Percentiles rank a stretch among this genome's conserved stretches.
Evolutionary conservation across 2,797 vertebrate genomes (phyloP).

Genomic region (Sebastes iracundus): DNA sequence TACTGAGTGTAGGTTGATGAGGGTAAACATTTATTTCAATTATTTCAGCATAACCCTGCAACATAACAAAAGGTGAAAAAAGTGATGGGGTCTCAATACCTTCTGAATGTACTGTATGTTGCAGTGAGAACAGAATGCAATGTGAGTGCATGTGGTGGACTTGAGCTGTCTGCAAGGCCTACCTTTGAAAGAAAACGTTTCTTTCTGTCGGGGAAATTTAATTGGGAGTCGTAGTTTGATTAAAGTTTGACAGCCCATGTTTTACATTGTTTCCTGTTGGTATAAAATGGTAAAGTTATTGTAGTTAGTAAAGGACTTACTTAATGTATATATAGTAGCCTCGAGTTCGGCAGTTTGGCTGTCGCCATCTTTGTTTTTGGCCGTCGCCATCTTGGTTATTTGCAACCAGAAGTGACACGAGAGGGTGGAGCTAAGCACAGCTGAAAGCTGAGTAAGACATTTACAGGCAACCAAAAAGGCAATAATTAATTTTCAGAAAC

Average conservation of each 20-base stretch:
- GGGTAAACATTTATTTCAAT: background rate
- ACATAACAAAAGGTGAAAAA: background rate
- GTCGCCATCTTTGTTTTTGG: too few species aligned
- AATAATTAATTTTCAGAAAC: too few species aligned
- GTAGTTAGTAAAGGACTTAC: background rate
- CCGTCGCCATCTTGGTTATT: too few species aligned
- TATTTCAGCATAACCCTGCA: background rate
- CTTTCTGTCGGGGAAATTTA: background rate
- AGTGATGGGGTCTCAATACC: background rate
- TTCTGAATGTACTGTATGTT: background rate
- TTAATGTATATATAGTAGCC: background rate
- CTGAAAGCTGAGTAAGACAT: too few species aligned
- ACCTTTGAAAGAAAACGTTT: background rate
- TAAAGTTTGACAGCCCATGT: background rate
- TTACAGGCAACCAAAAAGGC: too few species aligned
- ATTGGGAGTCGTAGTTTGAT: background rate
- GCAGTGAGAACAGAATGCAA: background rate
- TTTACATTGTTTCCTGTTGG: background rate
- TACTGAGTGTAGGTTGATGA: background rate
- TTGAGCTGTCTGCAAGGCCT: background rate
- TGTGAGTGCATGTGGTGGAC: background rate
- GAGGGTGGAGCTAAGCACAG: too few species aligned
- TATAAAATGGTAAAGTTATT: background rate
- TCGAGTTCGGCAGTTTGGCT: too few species aligned
- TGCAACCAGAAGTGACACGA: too few species aligned